phyloP scores from a whole-genome alignment of 1,140 invertebrate genomes.

The Agrilus planipennis region DNA sequence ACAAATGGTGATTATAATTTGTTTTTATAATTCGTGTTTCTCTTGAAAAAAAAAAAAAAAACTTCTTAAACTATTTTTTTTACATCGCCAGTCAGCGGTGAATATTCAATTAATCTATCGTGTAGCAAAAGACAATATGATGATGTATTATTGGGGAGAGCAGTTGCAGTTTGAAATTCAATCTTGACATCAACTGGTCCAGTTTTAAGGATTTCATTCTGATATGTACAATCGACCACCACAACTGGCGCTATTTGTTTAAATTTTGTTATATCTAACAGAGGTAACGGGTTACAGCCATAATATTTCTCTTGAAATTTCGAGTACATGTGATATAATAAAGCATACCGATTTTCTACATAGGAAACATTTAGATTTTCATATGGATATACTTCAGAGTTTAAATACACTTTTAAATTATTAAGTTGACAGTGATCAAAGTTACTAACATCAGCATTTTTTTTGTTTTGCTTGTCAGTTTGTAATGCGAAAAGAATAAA shows the following conservation, averaged over 20 bases:
- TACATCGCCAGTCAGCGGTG: too few relatives aligned
- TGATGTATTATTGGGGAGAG: conserved; percentile 15
- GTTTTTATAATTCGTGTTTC: too few relatives aligned
- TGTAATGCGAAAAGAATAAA: conserved; percentile 11
- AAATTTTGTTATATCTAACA: conserved; percentile 7
- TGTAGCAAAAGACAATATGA: conserved; percentile 23
- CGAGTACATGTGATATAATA: conserved; percentile 20
- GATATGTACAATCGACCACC: conserved; percentile 21
- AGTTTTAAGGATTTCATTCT: conserved; percentile 17
- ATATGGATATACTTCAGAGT: conserved; percentile 7
- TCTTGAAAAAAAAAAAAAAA: too few relatives aligned
- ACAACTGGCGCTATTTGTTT: conserved; percentile 13
- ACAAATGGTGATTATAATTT: too few relatives aligned
- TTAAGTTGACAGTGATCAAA: conserved; percentile 9
- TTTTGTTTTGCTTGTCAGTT: conserved; percentile 7
- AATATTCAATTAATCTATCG: too few relatives aligned
- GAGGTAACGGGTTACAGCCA: conserved; percentile 6
- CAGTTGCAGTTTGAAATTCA: conserved; percentile 17
- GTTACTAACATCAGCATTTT: conserved; percentile 4
- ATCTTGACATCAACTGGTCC: conserved; percentile 19
- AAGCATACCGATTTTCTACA: conserved; percentile 1
- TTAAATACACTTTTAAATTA: conserved; percentile 8
- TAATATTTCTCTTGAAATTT: conserved; percentile 22
- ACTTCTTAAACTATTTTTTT: too few relatives aligned
- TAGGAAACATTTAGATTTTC: conserved; percentile 9